Base-by-base conservation (phyloP, 2,113 vertebrate genomes). In the Chionis minor region DNA sequence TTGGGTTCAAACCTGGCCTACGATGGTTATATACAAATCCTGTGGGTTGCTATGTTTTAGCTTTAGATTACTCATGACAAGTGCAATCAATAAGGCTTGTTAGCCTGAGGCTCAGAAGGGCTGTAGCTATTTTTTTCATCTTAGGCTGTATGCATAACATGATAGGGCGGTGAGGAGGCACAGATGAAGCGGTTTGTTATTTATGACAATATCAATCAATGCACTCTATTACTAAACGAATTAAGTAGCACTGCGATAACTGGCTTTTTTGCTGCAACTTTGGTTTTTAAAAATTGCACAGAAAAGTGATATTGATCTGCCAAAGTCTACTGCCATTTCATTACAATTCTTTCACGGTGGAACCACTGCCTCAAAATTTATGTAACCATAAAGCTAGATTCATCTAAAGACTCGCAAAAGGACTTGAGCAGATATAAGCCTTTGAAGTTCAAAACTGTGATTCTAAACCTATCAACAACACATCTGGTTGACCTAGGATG, bases 141-240 rank as follows among this genome's bases (percentile, higher is more conserved):
- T 93, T 52, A 82, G 49, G 14, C 33, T 81, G 66, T 71, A 80
- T 38, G 14, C 66, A 35, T 88, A 92, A 94, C 67, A 32, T 62
- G 74, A 87, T 74, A 88, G 67, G 78, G 69, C 5, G 3, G 45
- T 23, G 47, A 94, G 81, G 54, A 92, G 62, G 38, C 65, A 69
- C 44, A 88, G 80, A 85, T 75, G 66, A 96, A 96, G 65, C 5
- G 2, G 52, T 83, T 92, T 92, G 84, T 97, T 96, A 88, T 90
- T 97, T 96, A 96, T 95, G 96, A 91, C 83, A 91, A 88, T 90
- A 94, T 91, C 81, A 96, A 83, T 96, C 96, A 96, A 96, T 89
- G 67, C 52, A 83, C 63, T 81, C 75, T 94, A 95, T 94, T 92
- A 80, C 55, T 86, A 91, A 96, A 97, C 63, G 47, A 89, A 94